Base-by-base conservation (phyloP, 2,113 vertebrate genomes). In the Eubucco bourcierii region DNA sequence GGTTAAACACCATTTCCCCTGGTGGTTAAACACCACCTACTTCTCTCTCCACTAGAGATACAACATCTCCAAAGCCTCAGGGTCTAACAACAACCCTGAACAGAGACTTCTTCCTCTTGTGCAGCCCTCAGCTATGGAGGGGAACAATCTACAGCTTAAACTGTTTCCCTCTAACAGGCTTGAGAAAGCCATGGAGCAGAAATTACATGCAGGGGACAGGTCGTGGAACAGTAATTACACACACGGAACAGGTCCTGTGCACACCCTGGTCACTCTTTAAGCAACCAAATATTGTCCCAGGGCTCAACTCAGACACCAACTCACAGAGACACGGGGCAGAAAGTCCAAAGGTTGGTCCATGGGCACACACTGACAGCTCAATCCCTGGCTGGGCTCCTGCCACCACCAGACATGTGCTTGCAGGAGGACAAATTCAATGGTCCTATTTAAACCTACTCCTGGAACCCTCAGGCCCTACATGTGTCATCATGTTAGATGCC, bases 1-100 rank as follows among this genome's bases (percentile, higher is more conserved):
- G 52, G 87, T 83, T 94, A 96, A 96, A 94, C 89, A 65, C 27
- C 37, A 8, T 90, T 88, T 94, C 87, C 53, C 80, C 84, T 94
- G 82, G 87, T 94, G 79, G 81, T 89, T 95, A 94, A 96, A 93
- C 85, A 86, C 90, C 41, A 24, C 71, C 47, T 88, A 41, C 50
- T 88, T 91, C 66, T 83, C 34, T 65, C 55, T 84, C 63, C 83
- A 52, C 83, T 88, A 95, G 82, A 44, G 82, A 44, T 39, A 41
- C 41, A 95, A 53, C 34, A 55, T 37, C 77, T 88, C 80, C 80
- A 59, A 83, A 91, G 80, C 90, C 60, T 63, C 2, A 0, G 29
- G 28, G 34, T 75, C 82, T 84, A 67, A 94, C 61, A 90, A 74
- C 47, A 90, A 79, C 59, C 33, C 73, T 16, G 16, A 90, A 56